These are phyloP conservation scores for Sebastes paucispinis DNA, from an alignment of 2,797 vertebrate species.

Conservation along the genomic window DNA sequence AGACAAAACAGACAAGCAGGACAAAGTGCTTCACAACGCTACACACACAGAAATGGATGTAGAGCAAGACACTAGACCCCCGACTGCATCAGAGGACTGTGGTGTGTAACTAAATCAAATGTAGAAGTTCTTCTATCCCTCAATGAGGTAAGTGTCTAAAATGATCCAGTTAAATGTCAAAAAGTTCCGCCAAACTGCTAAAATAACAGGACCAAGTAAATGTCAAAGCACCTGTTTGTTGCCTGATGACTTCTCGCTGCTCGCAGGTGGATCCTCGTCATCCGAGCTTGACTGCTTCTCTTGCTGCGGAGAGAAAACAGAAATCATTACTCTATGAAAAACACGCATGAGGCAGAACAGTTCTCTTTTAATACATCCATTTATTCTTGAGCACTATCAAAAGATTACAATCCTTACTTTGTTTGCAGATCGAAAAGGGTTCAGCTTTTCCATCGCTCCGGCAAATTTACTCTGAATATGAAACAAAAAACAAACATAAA, in stretches of 20 bases:
- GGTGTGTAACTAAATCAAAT: not conserved
- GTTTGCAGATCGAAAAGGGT: slow-evolving; percentile 59
- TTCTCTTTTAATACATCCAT: not conserved
- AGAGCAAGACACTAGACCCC: not conserved
- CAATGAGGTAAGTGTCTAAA: not conserved
- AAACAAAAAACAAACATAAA: not conserved
- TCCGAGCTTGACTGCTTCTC: slow-evolving; percentile 43
- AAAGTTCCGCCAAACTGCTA: not conserved
- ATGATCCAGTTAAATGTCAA: not conserved
- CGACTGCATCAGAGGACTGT: not conserved
- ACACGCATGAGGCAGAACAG: not conserved
- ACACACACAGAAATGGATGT: not conserved
- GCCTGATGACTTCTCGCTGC: slow-evolving; percentile 37
- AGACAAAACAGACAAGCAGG: not conserved
- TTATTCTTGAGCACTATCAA: not conserved
- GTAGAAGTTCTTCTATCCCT: not conserved
- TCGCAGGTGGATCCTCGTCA: slow-evolving; percentile 38
- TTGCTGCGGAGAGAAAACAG: slow-evolving; percentile 12
- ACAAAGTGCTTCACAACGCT: not conserved
- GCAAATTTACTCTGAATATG: slow-evolving; percentile 54
- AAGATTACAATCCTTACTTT: slow-evolving; percentile 46
- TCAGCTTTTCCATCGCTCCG: slow-evolving; percentile 59
- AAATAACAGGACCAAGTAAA: not conserved
- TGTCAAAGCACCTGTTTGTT: slow-evolving; percentile 59
- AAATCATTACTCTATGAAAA: not conserved